Evolutionary conservation across 2,888 invertebrate species (phyloP).

Genomic region (Melanargia galathea): DNA sequence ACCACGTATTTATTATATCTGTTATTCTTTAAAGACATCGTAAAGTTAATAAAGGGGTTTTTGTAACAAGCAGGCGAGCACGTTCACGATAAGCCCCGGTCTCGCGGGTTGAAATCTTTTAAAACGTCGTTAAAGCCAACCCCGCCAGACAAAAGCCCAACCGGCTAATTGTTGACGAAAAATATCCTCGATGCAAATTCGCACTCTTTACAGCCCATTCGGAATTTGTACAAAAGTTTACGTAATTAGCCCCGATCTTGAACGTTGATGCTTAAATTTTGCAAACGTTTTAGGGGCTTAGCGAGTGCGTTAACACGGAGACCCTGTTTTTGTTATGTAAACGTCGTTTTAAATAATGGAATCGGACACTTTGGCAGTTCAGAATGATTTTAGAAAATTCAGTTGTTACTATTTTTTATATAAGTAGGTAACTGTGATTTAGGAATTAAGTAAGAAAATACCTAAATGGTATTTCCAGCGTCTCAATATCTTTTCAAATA

Average conservation of each 20-base stretch:
- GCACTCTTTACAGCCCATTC: conserved; percentile 78
- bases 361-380: neutral
- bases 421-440: no score
- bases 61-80: conserved; percentile 71
- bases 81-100: conserved; percentile 76
- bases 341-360: conserved; percentile 9
- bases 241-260: conserved; percentile 62
- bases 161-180: conserved; percentile 80
- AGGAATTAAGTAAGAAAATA: neutral
- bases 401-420: neutral
- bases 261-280: conserved; percentile 40
- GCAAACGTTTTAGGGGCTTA: conserved; percentile 40
- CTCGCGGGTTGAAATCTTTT: conserved; percentile 75
- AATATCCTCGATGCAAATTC: conserved; percentile 81
- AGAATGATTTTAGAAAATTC: neutral
- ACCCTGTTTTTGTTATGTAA: conserved; percentile 11
- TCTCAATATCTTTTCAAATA: neutral
- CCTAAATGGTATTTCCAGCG: neutral
- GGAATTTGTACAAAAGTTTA: conserved; percentile 77
- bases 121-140: conserved; percentile 80
- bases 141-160: conserved; percentile 75
- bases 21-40: conserved; percentile 77
- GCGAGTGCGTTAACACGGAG: conserved; percentile 31
- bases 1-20: conserved; percentile 75
- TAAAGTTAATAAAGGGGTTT: conserved; percentile 81